A percentile compares a stretch with the other conserved stretches of the same genome.
Evolutionary conservation across 2,888 invertebrate genomes (phyloP).

Genomic region (Rutpela maculata): DNA sequence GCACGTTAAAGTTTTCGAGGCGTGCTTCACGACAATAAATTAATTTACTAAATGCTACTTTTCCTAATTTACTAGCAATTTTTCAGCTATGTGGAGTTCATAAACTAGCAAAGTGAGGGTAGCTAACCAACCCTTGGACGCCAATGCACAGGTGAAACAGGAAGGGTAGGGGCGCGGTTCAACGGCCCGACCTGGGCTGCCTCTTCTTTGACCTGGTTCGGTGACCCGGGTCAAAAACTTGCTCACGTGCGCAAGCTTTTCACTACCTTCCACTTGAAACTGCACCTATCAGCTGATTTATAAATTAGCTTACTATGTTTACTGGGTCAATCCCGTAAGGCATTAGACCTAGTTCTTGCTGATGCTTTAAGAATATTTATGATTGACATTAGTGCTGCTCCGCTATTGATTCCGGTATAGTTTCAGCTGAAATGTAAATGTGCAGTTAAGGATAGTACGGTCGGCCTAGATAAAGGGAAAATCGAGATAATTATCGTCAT

Average conservation of each 20-base stretch:
- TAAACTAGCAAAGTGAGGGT: background rate
- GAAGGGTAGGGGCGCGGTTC: constrained; percentile 55
- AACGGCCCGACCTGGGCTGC: constrained; percentile 67
- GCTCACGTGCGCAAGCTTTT: constrained; percentile 59
- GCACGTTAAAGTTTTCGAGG: too few species aligned
- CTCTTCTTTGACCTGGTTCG: constrained; percentile 66
- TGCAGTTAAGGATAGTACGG: too few species aligned
- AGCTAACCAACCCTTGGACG: background rate
- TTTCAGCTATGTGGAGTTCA: background rate
- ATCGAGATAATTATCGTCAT: background rate
- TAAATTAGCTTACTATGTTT: constrained; percentile 53
- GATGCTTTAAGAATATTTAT: constrained; percentile 17
- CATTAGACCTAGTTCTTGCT: constrained; percentile 25
- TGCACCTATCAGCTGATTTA: constrained; percentile 65
- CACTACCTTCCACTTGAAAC: constrained; percentile 57
- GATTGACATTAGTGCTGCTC: constrained; percentile 22
- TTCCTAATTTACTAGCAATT: background rate
- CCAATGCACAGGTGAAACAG: constrained; percentile 20
- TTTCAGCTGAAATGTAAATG: background rate
- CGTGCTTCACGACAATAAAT: too few species aligned
- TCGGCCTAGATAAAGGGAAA: background rate
- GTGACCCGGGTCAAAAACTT: constrained; percentile 65
- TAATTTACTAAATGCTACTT: too few species aligned
- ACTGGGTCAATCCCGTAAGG: constrained; percentile 43
- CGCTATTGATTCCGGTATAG: background rate